A percentile compares a stretch with the other conserved stretches of the same genome.
Conservation (phyloP, 2,113 vertebrate genomes). For the Verasper variegatus region DNA sequence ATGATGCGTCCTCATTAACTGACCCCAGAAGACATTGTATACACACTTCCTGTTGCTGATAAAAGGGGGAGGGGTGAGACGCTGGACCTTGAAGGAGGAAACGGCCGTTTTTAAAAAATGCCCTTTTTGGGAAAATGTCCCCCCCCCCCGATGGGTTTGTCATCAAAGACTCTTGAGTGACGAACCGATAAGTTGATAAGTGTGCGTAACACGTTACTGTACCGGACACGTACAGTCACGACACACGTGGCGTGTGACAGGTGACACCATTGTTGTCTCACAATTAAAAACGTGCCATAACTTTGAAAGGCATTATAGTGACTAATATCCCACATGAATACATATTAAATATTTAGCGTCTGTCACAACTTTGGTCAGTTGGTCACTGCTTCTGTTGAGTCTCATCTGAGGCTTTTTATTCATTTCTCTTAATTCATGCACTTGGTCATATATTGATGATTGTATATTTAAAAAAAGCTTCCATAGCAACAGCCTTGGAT, state of each 20-base stretch:
- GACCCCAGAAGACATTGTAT: conserved; percentile 75
- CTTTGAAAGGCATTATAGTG: no score
- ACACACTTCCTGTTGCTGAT: conserved; percentile 77
- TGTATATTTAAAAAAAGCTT: no score
- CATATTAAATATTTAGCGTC: no score
- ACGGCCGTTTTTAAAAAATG: conserved; percentile 39
- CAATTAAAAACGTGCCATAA: no score
- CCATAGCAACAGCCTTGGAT: no score
- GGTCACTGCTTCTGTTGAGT: no score
- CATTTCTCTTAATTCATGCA: no score
- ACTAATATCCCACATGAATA: no score
- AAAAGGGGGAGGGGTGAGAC: conserved; percentile 41
- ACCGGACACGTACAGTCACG: background rate
- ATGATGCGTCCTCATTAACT: conserved; percentile 68
- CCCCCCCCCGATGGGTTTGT: conserved; percentile 3
- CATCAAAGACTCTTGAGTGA: conserved; percentile 7
- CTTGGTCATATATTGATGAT: no score
- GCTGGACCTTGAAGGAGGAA: conserved; percentile 22
- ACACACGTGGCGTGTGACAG: background rate
- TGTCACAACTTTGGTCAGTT: no score
- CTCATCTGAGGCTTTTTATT: no score
- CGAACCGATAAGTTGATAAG: background rate
- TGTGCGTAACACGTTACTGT: conserved; percentile 10
- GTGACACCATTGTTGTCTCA: background rate
- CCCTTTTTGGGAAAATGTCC: background rate